phyloP scores from a whole-genome alignment of 2,113 vertebrate genomes.

The Ceratotherium simum region DNA sequence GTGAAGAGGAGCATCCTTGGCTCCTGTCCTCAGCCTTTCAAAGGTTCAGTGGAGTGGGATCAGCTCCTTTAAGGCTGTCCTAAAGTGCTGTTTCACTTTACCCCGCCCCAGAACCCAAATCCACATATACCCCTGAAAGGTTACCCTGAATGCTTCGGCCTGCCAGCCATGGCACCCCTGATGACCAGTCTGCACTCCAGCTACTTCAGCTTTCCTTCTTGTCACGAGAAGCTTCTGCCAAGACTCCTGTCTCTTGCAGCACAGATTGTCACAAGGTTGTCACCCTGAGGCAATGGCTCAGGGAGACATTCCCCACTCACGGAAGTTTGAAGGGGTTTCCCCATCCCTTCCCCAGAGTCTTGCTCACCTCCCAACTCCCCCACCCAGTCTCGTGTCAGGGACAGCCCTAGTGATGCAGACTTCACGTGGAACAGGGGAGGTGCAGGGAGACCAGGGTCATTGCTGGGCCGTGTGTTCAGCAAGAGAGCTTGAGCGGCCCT shows the following conservation, averaged over 20 bases:
- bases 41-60: no score
- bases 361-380: neutral
- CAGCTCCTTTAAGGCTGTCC: neutral
- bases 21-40: neutral
- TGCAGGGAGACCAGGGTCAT: neutral
- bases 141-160: neutral
- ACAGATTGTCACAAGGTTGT: neutral
- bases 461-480: neutral
- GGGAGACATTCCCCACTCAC: neutral
- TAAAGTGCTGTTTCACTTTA: neutral
- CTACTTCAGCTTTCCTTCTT: neutral
- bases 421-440: neutral
- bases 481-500: neutral
- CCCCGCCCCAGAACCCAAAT: neutral
- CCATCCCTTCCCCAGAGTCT: neutral
- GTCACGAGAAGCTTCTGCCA: neutral
- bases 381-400: rapidly evolving
- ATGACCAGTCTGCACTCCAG: rapidly evolving
- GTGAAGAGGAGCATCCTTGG: rapidly evolving
- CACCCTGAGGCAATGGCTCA: neutral
- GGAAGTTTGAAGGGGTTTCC: neutral
- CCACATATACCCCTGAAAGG: neutral
- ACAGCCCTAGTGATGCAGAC: rapidly evolving
- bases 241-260: neutral
- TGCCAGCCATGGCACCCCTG: neutral